Percentiles rank a stretch among this genome's conserved stretches.
phyloP scores from a whole-genome alignment of 2,797 vertebrate genomes.

The Myotis daubentonii region DNA sequence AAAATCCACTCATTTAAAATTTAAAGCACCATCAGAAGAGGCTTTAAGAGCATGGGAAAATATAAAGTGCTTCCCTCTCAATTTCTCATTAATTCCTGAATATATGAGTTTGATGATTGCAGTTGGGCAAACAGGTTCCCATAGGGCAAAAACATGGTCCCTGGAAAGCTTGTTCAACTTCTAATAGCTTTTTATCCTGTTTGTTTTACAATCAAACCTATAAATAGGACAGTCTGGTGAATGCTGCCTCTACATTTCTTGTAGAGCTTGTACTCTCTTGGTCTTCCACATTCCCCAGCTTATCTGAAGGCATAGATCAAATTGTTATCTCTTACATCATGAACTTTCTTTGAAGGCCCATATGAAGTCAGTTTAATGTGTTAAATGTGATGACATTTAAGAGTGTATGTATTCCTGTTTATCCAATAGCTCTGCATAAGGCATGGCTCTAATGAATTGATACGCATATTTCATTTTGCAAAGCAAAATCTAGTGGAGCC shows the following conservation, averaged over 20 bases:
- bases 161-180: not conserved
- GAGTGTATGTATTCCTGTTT: not conserved
- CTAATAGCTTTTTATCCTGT: not conserved
- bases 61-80: not conserved
- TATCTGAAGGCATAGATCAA: not conserved
- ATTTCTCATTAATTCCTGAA: not conserved
- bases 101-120: not conserved
- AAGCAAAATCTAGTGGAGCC: not conserved
- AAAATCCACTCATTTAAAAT: not conserved
- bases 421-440: not conserved
- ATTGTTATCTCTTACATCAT: not conserved
- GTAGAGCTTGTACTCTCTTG: not conserved
- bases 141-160: not conserved
- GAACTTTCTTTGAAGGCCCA: constrained; percentile 2
- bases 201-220: not conserved
- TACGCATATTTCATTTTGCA: not conserved
- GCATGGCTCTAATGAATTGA: not conserved
- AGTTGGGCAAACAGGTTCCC: not conserved
- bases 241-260: not conserved
- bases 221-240: not conserved
- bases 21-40: not conserved
- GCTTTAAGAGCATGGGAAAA: not conserved
- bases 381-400: not conserved
- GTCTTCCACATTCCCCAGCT: not conserved
- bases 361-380: not conserved